Conservation (phyloP, 2,888 invertebrate genomes). For the Scrobipalpa atriplicella region DNA sequence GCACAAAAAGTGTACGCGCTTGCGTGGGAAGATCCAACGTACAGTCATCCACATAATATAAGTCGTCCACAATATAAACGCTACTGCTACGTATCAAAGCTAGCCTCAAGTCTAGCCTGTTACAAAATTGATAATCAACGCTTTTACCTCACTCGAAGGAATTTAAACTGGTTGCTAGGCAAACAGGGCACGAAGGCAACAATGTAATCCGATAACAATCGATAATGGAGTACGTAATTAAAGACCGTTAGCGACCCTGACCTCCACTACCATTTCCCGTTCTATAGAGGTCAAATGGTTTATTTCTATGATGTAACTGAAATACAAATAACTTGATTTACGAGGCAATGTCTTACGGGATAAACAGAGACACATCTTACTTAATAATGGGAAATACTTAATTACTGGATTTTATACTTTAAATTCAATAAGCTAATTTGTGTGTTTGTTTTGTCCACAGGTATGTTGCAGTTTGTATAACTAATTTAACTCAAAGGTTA, state of each 20-base stretch:
- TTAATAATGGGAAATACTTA: too few relatives aligned
- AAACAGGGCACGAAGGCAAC: conserved; percentile 13
- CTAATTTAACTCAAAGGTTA: too few relatives aligned
- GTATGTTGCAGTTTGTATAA: too few relatives aligned
- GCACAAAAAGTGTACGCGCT: conserved; percentile 28
- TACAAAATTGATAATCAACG: too few relatives aligned
- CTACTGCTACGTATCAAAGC: too few relatives aligned
- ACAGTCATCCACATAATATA: not conserved
- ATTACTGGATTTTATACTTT: too few relatives aligned
- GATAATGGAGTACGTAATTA: conserved; percentile 16
- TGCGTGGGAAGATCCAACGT: conserved; percentile 31
- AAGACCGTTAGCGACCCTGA: conserved; percentile 19
- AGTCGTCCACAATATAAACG: not conserved
- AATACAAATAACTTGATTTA: not conserved
- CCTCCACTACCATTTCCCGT: conserved; percentile 13
- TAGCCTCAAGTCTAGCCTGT: too few relatives aligned
- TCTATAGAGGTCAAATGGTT: conserved; percentile 1
- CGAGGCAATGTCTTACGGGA: too few relatives aligned
- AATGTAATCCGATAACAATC: conserved; percentile 15
- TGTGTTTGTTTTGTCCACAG: too few relatives aligned
- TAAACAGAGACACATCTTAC: too few relatives aligned
- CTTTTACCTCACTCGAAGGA: not conserved
- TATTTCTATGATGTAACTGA: not conserved
- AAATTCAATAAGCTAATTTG: too few relatives aligned
- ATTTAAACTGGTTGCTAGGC: not conserved